Percentiles rank a stretch among this genome's conserved stretches.
These are phyloP conservation scores for Odocoileus virginianus DNA, from an alignment of 2,113 vertebrate species.

Conservation along the genomic window DNA sequence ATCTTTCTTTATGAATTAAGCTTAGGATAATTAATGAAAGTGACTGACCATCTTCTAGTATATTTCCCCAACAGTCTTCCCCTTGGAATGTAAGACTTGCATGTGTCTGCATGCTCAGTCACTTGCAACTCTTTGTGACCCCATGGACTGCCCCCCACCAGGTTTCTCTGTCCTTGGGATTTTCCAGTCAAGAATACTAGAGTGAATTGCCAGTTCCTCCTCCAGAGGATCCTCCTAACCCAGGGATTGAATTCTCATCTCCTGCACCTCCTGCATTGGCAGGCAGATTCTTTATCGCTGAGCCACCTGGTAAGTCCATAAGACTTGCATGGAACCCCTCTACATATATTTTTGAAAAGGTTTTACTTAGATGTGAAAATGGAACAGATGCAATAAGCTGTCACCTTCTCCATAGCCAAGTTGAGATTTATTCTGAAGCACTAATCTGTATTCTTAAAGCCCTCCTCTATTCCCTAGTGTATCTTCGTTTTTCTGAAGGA, in stretches of 20 bases:
- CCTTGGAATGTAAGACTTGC: not conserved
- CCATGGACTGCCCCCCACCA: not conserved
- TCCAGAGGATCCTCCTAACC: not conserved
- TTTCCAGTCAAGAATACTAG: not conserved
- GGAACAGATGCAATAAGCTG: not conserved
- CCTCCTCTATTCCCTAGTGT: not conserved
- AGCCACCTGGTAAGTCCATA: not conserved
- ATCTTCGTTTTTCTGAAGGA: not conserved
- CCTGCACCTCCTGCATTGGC: not conserved
- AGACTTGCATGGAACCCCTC: not conserved
- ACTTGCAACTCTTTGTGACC: not conserved
- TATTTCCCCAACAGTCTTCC: not conserved
- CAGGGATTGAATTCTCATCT: rapidly evolving
- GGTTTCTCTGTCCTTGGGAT: not conserved
- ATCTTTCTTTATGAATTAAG: not conserved
- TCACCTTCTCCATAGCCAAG: not conserved
- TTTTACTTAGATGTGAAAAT: not conserved
- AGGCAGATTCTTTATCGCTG: not conserved
- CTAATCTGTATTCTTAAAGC: not conserved
- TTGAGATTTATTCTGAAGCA: not conserved
- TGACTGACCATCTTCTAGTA: not conserved
- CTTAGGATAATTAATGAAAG: not conserved
- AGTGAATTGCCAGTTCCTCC: not conserved
- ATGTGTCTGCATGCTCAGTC: not conserved
- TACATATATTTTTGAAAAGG: not conserved